Evolutionary conservation across 2,113 vertebrate species (phyloP).

Genomic region (Archilochus colubris): DNA sequence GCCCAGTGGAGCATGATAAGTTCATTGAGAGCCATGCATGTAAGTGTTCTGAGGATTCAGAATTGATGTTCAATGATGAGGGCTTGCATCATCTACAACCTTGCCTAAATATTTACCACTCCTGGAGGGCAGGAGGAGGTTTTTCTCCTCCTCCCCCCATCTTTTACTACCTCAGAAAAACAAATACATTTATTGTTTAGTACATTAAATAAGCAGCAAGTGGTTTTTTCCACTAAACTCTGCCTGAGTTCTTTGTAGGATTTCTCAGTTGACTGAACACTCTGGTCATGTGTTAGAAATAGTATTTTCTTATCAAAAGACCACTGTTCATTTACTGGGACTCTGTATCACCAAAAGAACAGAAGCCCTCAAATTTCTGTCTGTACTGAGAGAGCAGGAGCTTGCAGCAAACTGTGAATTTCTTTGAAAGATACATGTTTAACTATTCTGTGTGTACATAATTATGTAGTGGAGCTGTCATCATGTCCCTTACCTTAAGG

Average conservation of each 20-base stretch:
- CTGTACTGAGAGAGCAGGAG: not conserved
- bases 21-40: conserved; percentile 96
- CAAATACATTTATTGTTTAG: conserved; percentile 6
- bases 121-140: not conserved
- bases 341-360: not conserved
- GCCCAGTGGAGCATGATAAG: conserved; percentile 93
- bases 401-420: not conserved
- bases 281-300: not conserved
- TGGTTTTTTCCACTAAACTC: not conserved
- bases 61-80: not conserved
- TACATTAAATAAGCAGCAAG: not conserved
- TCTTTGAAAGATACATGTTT: conserved; percentile 4
- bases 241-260: not conserved
- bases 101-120: not conserved
- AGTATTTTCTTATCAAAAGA: not conserved
- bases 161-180: not conserved
- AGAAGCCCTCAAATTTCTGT: not conserved
- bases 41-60: conserved; percentile 72
- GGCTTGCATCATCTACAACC: not conserved
- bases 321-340: not conserved
- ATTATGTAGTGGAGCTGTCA: not conserved
- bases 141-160: not conserved
- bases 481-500: conserved; percentile 37
- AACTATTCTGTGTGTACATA: not conserved
- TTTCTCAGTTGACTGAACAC: not conserved